Evolutionary conservation across 23 tunicate species (phyloP), one percentile per base, ranked within the genome.

Genomic region (Botrylloides violaceus): DNA sequence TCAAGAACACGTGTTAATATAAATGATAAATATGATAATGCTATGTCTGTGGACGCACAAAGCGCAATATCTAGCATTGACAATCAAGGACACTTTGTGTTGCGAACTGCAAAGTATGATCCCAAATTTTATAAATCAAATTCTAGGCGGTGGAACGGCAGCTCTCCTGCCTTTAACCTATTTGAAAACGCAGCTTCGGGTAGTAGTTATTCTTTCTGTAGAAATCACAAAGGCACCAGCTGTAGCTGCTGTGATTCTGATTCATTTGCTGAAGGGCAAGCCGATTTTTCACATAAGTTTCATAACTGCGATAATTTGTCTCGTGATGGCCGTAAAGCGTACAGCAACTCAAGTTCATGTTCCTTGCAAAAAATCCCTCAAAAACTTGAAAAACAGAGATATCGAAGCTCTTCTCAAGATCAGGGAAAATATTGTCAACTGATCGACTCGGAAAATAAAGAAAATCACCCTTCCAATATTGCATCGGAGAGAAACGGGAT

Each of bases 41-140:
- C 35, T 19, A 33, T 19, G 32, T 22, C 20, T 22, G 32, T 22
- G 70, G 33, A 28, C 19, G 26, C 70, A 3, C 35, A 63, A 63
- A 25, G 29, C 20, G 26, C 70, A 19, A 21, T 27, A 31, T 63
- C 70, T 3, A 31, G 29, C 4, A 26, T 63, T 28, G 37, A 25
- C 6, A 28, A 68, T 12, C 32, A n/a, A 24, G n/a, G 39, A 7
- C 32, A 64, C 22, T 68, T 68, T 37, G 37, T 43, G 47, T 31
- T 24, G 21, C 18, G 58, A 30, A 68, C 25, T 23, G 81, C 85
- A 3, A 80, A 80, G 63, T 86, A 86, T 53, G 94, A 86, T 32
- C 94, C 94, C 0, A 78, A 84, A 43, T 86, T 61, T 36, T 86
- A 86, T 61, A 80, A 75, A 60, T 79, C 93, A 4, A 66, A 66